Base-by-base conservation (phyloP, 2,797 vertebrate genomes). In the Diplodus sargus region DNA sequence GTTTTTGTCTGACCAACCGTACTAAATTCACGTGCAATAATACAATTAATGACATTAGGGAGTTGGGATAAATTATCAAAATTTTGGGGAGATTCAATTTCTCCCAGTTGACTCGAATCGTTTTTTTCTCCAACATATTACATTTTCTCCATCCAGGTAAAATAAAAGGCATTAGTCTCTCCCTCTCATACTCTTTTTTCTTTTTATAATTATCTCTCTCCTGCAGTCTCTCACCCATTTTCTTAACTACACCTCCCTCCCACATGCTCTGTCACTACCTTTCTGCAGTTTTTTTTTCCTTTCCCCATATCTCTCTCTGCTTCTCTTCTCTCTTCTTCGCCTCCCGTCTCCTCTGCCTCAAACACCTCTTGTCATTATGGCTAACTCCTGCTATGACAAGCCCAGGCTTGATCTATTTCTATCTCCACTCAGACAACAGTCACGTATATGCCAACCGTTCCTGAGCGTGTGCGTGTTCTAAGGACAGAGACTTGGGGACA, bases 291-390 rank as follows among this genome's bases (percentile, higher is more conserved):
- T 65, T 66, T 79, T 62, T 28, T 28, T 28, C 28, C 25, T 82
- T 78, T 76, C 8, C 7, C 34, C 64, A 70, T 79, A 74, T 66
- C 34, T 77, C 70, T 79, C 70, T 74, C 70, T 70, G 68, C 78
- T 76, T 86, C 83, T 82, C 72, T 69, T n/a, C 57, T 70, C 49
- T 79, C 77, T 70, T 78, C 79, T 77, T 61, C 70, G 67, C 59
- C 64, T 82, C 83, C 80, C 1, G 23, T 89, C 79, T 88, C 69
- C 73, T 72, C 76, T 3, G 62, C 84, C 80, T 90, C 80, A 85
- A 85, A 89, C 90, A 91, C 82, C 84, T 91, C 81, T 82, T 87
- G 85, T 93, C 88, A 92, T 91, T 87, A 90, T 79, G 78, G 85
- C 84, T 79, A 87, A 85, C 90, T 79, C 71, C 89, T 82, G 85